Evolutionary conservation across 2,797 vertebrate genomes (phyloP).

Genomic region (Sebastes baramenuke): DNA sequence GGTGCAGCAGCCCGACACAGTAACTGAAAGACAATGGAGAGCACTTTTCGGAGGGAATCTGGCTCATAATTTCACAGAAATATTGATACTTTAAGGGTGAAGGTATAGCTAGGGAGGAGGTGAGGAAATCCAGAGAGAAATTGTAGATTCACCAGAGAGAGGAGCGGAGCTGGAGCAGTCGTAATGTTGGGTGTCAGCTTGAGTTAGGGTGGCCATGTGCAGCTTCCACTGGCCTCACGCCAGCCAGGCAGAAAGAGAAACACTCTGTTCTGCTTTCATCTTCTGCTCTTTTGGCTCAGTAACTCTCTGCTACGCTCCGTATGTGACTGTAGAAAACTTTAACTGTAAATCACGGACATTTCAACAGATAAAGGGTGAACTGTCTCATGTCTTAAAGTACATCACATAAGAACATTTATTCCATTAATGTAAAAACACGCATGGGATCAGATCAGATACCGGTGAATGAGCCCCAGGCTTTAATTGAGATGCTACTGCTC

Average conservation of each 20-base stretch:
- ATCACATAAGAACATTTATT: background rate
- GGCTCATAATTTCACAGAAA: slow-evolving; percentile 23
- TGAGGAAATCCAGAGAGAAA: background rate
- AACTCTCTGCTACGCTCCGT: slow-evolving; percentile 8
- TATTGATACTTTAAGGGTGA: slow-evolving; percentile 8
- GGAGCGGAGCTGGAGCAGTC: slow-evolving; percentile 18
- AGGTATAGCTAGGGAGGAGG: background rate
- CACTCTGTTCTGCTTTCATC: slow-evolving; percentile 28
- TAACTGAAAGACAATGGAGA: background rate
- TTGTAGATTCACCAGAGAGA: slow-evolving; percentile 10
- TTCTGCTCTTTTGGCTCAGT: slow-evolving; percentile 15
- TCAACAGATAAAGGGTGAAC: background rate
- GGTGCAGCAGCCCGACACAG: background rate
- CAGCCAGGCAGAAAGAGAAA: slow-evolving; percentile 32
- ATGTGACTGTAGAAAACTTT: slow-evolving; percentile 6
- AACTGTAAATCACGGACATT: slow-evolving; percentile 15
- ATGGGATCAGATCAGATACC: slow-evolving; percentile 1
- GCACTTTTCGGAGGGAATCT: slow-evolving; percentile 7
- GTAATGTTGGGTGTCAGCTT: slow-evolving; percentile 40
- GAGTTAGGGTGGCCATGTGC: slow-evolving; percentile 38
- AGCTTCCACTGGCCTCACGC: slow-evolving; percentile 13
- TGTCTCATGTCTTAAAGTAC: background rate
- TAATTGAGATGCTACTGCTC: slow-evolving; percentile 1
- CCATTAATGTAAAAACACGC: background rate
- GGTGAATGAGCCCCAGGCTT: slow-evolving; percentile 6